These are phyloP conservation scores for Rhipidura dahli DNA, from an alignment of 2,113 vertebrate species.

Conservation along the genomic window DNA sequence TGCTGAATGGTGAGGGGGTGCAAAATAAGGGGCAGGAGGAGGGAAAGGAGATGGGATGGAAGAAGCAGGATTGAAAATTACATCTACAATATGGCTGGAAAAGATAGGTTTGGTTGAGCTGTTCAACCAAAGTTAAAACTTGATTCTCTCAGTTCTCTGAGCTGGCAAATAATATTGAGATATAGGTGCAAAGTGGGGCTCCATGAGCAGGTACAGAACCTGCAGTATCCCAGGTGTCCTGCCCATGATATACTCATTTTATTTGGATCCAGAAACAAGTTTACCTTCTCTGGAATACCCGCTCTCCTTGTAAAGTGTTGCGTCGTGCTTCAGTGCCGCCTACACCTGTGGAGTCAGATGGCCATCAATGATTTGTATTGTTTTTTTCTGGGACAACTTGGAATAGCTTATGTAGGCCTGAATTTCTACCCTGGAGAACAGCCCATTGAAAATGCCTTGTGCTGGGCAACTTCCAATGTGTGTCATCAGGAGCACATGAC, in stretches of 20 bases:
- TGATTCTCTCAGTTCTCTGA: neutral
- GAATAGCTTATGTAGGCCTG: neutral
- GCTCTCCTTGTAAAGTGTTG: neutral
- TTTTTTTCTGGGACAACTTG: neutral
- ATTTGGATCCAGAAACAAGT: neutral
- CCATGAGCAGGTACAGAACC: neutral
- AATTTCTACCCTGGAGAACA: neutral
- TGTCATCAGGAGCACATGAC: no score
- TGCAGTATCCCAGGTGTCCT: neutral
- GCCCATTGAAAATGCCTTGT: neutral
- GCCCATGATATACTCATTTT: neutral
- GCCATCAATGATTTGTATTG: neutral
- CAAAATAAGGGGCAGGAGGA: neutral
- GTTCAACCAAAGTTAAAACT: neutral
- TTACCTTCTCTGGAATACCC: neutral
- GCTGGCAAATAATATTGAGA: neutral
- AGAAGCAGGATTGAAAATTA: neutral
- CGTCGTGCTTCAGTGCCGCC: rapidly evolving
- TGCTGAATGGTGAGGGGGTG: rapidly evolving
- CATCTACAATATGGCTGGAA: neutral
- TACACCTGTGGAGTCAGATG: neutral
- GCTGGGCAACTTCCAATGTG: neutral
- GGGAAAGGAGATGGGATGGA: neutral
- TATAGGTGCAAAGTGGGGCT: neutral
- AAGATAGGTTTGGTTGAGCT: neutral